Conservation (phyloP, 2,888 invertebrate genomes). For the Leuctra nigra region DNA sequence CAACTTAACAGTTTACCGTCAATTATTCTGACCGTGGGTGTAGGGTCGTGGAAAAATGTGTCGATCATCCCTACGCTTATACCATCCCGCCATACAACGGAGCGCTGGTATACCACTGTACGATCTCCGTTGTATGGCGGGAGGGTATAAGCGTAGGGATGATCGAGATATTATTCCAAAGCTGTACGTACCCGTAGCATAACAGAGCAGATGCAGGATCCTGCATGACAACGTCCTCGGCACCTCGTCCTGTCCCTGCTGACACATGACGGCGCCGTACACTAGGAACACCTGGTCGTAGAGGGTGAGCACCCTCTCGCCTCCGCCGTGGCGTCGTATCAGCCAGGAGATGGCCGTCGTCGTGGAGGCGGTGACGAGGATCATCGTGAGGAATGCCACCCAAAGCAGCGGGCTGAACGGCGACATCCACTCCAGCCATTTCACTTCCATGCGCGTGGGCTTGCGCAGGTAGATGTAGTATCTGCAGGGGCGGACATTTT, state of each 20-base stretch:
- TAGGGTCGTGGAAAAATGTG: too few species aligned
- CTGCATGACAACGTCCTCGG: constrained; percentile 1
- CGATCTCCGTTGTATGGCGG: too few species aligned
- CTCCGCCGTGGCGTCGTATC: constrained; percentile 1
- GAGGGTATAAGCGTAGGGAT: too few species aligned
- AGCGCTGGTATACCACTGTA: too few species aligned
- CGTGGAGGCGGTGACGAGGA: background rate
- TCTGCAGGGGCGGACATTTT: too few species aligned
- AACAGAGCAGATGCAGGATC: background rate
- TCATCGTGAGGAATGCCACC: constrained; percentile 1
- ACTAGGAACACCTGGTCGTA: constrained; percentile 8
- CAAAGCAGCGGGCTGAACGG: constrained; percentile 3
- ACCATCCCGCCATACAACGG: too few species aligned
- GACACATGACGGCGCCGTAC: constrained; percentile 9
- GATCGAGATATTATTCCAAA: too few species aligned
- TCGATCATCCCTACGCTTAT: too few species aligned
- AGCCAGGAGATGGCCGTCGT: background rate
- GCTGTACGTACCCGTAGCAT: background rate
- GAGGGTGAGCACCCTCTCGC: background rate
- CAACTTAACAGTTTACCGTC: too few species aligned
- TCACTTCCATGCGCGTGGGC: background rate
- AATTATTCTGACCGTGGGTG: too few species aligned
- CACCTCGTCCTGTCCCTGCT: constrained; percentile 1
- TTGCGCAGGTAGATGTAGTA: background rate
- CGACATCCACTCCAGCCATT: constrained; percentile 3